A percentile compares a stretch with the other conserved stretches of the same genome.
Evolutionary conservation across 2,113 vertebrate species (phyloP).

Genomic region (Leptocoma aspasia): DNA sequence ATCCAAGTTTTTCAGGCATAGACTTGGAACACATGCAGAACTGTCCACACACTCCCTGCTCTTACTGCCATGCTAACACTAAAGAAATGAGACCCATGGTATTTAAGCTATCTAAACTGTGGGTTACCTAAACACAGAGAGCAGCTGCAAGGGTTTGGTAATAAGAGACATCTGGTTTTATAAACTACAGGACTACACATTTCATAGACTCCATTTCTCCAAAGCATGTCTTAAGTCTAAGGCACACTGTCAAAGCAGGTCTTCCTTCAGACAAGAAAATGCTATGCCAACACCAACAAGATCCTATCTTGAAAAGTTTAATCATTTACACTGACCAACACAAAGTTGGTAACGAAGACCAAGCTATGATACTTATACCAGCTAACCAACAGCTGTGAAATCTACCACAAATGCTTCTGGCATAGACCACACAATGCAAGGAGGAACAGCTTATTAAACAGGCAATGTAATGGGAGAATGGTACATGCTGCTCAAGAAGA

Average conservation of each 20-base stretch:
- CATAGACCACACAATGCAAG: background rate
- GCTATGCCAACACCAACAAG: background rate
- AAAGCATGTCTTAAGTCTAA: background rate
- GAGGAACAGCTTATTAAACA: conserved; percentile 57
- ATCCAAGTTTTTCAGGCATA: background rate
- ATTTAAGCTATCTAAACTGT: background rate
- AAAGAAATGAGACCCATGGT: background rate
- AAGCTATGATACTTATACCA: background rate
- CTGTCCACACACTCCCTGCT: background rate
- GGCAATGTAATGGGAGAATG: background rate
- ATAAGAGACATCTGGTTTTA: background rate
- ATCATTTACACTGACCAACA: conserved; percentile 26
- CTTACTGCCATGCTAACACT: background rate
- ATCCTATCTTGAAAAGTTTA: conserved; percentile 10
- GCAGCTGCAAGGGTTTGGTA: background rate
- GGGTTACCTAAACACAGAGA: background rate
- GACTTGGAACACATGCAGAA: background rate
- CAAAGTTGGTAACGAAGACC: background rate
- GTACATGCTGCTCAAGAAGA: background rate
- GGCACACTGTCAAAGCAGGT: background rate
- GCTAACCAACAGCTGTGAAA: background rate
- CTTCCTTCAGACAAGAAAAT: background rate
- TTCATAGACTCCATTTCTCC: background rate
- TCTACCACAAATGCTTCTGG: background rate
- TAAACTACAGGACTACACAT: background rate